Evolutionary conservation across 2,888 invertebrate species (phyloP), one percentile per base, ranked within the genome.

Genomic region (Lasioglossum morio): DNA sequence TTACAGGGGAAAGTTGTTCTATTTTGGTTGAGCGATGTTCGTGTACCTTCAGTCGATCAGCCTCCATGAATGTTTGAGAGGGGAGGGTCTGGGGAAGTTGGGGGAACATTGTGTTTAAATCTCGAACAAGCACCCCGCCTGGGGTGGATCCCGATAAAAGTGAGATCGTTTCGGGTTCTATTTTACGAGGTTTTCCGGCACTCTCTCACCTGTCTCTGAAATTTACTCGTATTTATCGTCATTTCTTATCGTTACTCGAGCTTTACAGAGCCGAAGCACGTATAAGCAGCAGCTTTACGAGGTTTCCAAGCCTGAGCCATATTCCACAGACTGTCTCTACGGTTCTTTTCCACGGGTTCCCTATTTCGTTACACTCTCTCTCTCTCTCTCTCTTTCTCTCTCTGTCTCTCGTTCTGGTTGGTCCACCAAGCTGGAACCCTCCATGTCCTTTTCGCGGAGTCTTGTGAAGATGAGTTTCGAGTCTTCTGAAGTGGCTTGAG

Each of bases 381-480:
- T 12, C n/a, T n/a, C 57, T n/a, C 10, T 10, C 57, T 10, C n/a
- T n/a, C 23, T 53, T 1, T n/a, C 53, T 53, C 53, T 53, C 23
- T 53, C 57, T n/a, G 8, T n/a, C 27, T n/a, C 60, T 12, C 40
- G 16, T 8, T n/a, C 19, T 19, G 8, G 16, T 8, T 12, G 70
- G 46, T 57, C 57, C 81, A 5, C 69, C 16, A 10, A 43, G 37
- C 57, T 37, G 63, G 3, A 34, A 34, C 73, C 57, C 60, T 46
- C 53, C 37, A 63, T 66, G 30, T 57, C 40, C 37, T 48, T 73
- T 63, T 53, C 73, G 72, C 72, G 53, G 40, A 72, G 72, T 48
- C 53, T 53, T 40, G 48, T 37, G 78, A 74, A 82, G 82, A 69
- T 74, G 82, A 84, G 82, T 78, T 84, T 74, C 66, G 60, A 84